phyloP scores from a whole-genome alignment of 2,113 vertebrate species.

The Percopsis transmontana region DNA sequence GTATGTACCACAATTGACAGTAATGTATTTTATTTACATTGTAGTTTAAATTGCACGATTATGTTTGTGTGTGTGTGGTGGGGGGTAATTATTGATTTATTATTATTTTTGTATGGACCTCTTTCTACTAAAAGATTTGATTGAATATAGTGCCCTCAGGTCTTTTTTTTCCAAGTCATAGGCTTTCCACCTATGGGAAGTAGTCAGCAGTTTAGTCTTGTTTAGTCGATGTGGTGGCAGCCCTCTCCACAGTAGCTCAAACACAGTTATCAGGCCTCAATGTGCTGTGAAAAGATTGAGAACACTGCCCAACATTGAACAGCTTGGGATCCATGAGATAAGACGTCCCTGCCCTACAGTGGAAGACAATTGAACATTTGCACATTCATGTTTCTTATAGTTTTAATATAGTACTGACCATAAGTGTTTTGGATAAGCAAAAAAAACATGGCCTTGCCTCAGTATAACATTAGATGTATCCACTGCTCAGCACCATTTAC shows the following conservation, averaged over 20 bases:
- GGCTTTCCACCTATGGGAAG: slow-evolving; percentile 20
- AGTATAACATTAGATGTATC: no score
- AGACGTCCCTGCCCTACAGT: slow-evolving; percentile 39
- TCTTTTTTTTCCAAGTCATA: no score
- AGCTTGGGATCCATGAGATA: slow-evolving; percentile 62
- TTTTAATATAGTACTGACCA: no score
- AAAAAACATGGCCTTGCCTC: no score
- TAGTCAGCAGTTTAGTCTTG: slow-evolving; percentile 50
- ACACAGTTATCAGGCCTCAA: slow-evolving; percentile 57
- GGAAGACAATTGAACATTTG: slow-evolving; percentile 27
- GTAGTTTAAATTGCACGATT: background rate
- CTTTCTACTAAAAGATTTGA: no score
- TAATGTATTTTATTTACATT: background rate
- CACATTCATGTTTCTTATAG: background rate
- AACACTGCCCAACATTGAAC: slow-evolving; percentile 72
- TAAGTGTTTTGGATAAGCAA: no score
- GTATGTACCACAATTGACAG: no score
- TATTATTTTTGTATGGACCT: no score
- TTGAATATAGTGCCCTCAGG: no score
- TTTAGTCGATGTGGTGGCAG: slow-evolving; percentile 47
- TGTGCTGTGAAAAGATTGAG: slow-evolving; percentile 77
- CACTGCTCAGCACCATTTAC: background rate
- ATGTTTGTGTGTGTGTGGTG: background rate
- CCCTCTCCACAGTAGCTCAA: slow-evolving; percentile 37
- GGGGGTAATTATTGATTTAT: background rate